Percentiles rank a stretch among this genome's conserved stretches.
Conservation (phyloP, 2,888 invertebrate species). For the Stenodera caucasica region DNA sequence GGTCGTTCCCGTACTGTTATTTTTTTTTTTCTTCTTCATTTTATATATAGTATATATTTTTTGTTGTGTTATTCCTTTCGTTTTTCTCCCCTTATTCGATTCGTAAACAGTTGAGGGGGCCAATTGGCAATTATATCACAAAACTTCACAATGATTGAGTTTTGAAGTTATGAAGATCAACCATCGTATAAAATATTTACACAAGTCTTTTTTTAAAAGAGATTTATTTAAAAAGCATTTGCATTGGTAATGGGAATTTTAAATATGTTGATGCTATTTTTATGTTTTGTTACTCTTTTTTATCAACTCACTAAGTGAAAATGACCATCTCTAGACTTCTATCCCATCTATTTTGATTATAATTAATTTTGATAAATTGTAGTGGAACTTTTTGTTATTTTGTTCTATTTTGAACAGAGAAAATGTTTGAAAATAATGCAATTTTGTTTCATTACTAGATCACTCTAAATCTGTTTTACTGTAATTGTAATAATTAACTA, state of each 20-base stretch:
- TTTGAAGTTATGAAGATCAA: not conserved
- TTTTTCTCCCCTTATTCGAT: not conserved
- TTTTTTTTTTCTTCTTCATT: not conserved
- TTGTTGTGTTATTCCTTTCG: not conserved
- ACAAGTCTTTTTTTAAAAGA: not conserved
- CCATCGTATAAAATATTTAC: not conserved
- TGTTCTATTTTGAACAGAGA: not conserved
- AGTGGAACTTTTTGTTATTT: not conserved
- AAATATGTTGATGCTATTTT: not conserved
- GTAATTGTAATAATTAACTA: slow-evolving; percentile 42
- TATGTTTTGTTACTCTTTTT: not conserved
- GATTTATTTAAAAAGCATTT: slow-evolving; percentile 1
- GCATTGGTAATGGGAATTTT: not conserved
- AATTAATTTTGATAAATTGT: slow-evolving; percentile 4
- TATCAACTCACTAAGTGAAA: not conserved
- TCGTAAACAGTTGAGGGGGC: not conserved
- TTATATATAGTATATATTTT: no score
- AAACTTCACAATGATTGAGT: slow-evolving; percentile 3
- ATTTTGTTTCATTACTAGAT: slow-evolving; percentile 12
- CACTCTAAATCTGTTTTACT: slow-evolving; percentile 23
- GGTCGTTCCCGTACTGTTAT: slow-evolving; percentile 20
- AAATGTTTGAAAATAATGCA: not conserved
- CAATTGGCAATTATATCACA: not conserved
- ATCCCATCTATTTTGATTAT: not conserved
- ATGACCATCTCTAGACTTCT: not conserved